Conservation (phyloP, 2,113 vertebrate genomes). For the Columba janthina region DNA sequence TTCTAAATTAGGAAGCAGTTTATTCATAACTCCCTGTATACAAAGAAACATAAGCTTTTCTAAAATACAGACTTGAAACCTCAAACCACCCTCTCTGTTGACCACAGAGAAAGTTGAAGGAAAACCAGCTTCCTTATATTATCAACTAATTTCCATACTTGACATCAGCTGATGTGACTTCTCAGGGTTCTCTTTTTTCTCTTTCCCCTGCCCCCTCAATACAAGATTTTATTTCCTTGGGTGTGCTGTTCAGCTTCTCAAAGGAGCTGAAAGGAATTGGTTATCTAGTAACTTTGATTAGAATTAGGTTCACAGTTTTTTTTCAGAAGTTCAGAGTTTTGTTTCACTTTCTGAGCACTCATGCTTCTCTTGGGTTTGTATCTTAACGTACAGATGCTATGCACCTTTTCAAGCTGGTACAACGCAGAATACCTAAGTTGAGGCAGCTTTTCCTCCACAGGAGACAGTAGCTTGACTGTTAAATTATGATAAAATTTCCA, state of each 20-base stretch:
- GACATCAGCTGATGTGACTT: neutral
- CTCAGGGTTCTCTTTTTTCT: neutral
- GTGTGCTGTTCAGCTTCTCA: neutral
- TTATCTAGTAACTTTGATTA: neutral
- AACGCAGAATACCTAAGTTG: neutral
- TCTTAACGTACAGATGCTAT: neutral
- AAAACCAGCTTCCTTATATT: neutral
- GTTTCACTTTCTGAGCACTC: neutral
- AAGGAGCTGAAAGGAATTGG: neutral
- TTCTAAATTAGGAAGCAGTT: neutral
- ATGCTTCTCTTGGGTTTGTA: neutral
- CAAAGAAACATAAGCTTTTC: neutral
- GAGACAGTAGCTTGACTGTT: neutral
- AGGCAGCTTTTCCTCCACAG: neutral
- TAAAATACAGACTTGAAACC: neutral
- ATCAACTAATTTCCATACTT: neutral
- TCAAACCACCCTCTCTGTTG: neutral
- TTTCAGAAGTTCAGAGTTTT: neutral
- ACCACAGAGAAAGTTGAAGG: fast-evolving
- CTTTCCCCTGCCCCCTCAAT: fast-evolving
- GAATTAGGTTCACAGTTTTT: neutral
- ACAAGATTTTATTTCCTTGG: neutral
- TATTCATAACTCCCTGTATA: fast-evolving
- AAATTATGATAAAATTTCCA: neutral
- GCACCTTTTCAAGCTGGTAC: neutral